Evolutionary conservation across 2,888 invertebrate genomes (phyloP).

Genomic region (Zootermopsis nevadensis): DNA sequence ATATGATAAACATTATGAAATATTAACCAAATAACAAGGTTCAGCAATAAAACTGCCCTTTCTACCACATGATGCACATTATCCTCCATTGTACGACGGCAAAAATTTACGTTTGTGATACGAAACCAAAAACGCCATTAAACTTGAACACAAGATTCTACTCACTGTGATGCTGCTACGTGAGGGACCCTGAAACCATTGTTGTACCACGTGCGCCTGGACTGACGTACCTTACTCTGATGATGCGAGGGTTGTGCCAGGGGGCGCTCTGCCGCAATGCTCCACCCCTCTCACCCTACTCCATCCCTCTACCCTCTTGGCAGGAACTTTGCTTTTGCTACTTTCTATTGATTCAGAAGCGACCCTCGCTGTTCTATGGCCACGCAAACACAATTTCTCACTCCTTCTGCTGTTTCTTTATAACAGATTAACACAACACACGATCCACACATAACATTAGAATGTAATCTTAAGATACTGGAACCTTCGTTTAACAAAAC

Average conservation of each 20-base stretch:
- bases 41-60: too few species aligned
- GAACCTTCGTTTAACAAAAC: background rate
- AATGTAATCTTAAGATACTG: background rate
- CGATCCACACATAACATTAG: background rate
- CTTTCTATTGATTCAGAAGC: slow-evolving; percentile 33
- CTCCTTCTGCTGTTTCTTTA: background rate
- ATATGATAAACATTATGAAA: too few species aligned
- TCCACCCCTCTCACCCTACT: background rate
- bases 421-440: background rate
- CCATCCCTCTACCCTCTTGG: background rate
- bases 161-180: background rate
- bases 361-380: background rate
- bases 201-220: background rate
- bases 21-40: too few species aligned
- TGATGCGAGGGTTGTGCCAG: slow-evolving; percentile 2
- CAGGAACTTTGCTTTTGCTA: slow-evolving; percentile 8
- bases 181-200: background rate
- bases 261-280: slow-evolving; percentile 16
- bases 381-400: background rate
- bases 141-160: background rate
- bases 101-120: too few species aligned
- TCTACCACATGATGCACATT: too few species aligned
- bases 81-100: too few species aligned
- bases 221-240: background rate
- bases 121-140: too few species aligned